A percentile compares a stretch with the other conserved stretches of the same genome.
Conservation (phyloP, 1,140 invertebrate genomes). For the Papilio polyxenes region DNA sequence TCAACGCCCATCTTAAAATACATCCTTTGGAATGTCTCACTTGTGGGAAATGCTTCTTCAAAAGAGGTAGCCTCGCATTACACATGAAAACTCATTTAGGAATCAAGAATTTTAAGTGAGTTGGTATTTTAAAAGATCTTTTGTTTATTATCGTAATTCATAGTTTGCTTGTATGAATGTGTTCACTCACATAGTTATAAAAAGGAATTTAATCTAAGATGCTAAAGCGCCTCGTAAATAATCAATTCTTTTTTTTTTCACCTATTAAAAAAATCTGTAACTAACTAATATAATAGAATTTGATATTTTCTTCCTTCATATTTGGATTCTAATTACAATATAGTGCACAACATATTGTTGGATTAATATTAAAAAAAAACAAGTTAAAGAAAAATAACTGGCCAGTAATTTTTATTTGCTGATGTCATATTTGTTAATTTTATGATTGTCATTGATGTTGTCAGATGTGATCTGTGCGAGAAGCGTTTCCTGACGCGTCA, state of each 20-base stretch:
- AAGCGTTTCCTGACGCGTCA: constrained; percentile 90
- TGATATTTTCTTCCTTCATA: too few species aligned
- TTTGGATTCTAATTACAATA: too few species aligned
- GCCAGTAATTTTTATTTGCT: neutral
- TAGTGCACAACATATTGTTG: too few species aligned
- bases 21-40: constrained; percentile 90
- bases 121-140: constrained; percentile 42
- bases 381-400: too few species aligned
- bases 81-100: constrained; percentile 90
- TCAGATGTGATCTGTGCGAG: constrained; percentile 88
- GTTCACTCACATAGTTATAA: too few species aligned
- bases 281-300: too few species aligned
- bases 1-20: constrained; percentile 86
- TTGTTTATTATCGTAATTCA: constrained; percentile 2
- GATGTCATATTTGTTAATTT: constrained; percentile 47
- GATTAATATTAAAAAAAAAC: too few species aligned
- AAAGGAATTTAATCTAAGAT: too few species aligned
- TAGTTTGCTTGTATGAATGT: too few species aligned
- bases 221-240: too few species aligned
- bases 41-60: constrained; percentile 89
- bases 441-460: constrained; percentile 37
- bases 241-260: too few species aligned
- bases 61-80: constrained; percentile 86
- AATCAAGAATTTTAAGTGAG: constrained; percentile 85
- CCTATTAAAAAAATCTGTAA: too few species aligned